Percentiles rank a stretch among this genome's conserved stretches.
phyloP scores from a whole-genome alignment of 2,113 vertebrate genomes.

The Pantherophis guttatus region DNA sequence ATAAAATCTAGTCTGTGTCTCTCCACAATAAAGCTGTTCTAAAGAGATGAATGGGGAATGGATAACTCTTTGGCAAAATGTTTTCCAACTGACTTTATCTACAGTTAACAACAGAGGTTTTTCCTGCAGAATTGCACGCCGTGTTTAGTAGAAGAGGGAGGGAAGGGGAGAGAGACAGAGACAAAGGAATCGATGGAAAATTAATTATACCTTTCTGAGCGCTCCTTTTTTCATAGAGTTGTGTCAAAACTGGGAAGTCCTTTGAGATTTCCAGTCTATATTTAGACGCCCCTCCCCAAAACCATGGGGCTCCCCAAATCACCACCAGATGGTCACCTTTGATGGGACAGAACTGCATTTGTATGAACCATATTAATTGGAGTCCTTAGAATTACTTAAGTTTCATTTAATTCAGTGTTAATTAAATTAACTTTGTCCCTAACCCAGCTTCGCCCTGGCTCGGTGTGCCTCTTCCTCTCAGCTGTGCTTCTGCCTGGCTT shows the following conservation, averaged over 20 bases:
- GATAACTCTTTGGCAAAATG: constrained; percentile 30
- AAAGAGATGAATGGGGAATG: constrained; percentile 26
- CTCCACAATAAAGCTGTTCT: constrained; percentile 27
- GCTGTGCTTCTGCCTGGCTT: neutral
- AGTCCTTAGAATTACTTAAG: neutral
- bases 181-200: neutral
- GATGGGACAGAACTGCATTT: neutral
- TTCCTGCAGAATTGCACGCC: constrained; percentile 21
- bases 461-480: neutral
- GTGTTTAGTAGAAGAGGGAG: neutral
- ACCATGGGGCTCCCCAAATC: neutral
- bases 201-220: neutral
- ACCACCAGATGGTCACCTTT: neutral
- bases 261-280: neutral
- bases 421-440: neutral
- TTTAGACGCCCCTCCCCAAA: neutral
- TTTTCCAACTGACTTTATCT: constrained; percentile 6
- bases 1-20: constrained; percentile 33
- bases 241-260: neutral
- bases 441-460: neutral
- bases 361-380: neutral
- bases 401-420: neutral
- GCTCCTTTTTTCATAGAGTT: no score
- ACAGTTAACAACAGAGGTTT: constrained; percentile 1
- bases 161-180: neutral